A percentile compares a stretch with the other conserved stretches of the same genome.
Conservation (phyloP, 2,113 vertebrate genomes). For the Rafetus swinhoei region DNA sequence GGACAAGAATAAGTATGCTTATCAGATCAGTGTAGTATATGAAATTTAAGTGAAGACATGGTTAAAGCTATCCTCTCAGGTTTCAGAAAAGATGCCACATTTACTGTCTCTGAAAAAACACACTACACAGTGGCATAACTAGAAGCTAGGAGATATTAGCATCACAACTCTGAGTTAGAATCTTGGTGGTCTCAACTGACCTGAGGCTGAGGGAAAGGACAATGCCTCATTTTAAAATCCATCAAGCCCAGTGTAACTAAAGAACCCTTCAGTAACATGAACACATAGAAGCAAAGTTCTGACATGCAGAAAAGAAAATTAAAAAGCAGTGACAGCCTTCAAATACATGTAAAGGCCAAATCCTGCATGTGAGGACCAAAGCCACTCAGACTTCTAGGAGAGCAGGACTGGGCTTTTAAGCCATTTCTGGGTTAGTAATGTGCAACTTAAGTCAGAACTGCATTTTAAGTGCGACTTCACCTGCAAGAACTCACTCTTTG, state of each 20-base stretch:
- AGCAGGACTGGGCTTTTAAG: neutral
- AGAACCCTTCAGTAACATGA: neutral
- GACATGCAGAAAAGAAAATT: neutral
- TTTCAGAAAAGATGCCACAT: neutral
- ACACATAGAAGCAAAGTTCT: neutral
- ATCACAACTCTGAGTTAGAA: neutral
- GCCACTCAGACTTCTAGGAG: neutral
- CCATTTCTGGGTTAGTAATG: no score
- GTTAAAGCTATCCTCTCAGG: neutral
- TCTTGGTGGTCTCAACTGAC: neutral
- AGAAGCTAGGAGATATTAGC: neutral
- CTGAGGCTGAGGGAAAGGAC: neutral
- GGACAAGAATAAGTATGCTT: neutral
- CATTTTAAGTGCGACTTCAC: slow-evolving; percentile 31
- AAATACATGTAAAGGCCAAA: neutral
- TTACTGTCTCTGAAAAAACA: neutral
- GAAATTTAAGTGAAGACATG: slow-evolving; percentile 30
- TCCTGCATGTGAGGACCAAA: slow-evolving; percentile 21
- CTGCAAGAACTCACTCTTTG: neutral
- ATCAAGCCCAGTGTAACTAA: neutral
- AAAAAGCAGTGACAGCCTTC: slow-evolving; percentile 24
- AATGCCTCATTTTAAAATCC: neutral
- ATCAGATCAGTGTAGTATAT: slow-evolving; percentile 1
- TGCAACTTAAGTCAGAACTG: slow-evolving; percentile 27
- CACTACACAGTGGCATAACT: neutral